Evolutionary conservation across 2,888 invertebrate species (phyloP), one percentile per base, ranked within the genome.

Genomic region (Trypoxylon attenuatum): DNA sequence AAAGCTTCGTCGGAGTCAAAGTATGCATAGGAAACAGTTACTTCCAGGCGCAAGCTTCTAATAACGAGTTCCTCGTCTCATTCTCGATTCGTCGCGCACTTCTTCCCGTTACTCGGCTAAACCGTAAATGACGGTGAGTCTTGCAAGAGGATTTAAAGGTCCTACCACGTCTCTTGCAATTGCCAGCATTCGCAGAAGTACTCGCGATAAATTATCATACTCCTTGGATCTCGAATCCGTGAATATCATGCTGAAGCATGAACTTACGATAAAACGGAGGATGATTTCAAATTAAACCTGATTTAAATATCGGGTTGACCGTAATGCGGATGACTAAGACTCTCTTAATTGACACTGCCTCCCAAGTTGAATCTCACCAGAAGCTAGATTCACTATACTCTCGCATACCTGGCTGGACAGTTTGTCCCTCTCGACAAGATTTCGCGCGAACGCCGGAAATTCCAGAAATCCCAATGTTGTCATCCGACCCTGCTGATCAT

Each of bases 1-100:
- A 66, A 42, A 62, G 21, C 53, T 16, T 57, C 15, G 10, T 5
- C 4, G 21, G 0, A 46, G n/a, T n/a, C n/a, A 55, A 42, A 46
- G 46, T 43, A 47, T 25, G 22, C 2, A 18, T 8, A 6, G 25
- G 23, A 27, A 33, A 23, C 15, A 46, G 56, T 56, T 60, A 51
- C 60, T 53, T 49, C 53, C n/a, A 58, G 57, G 65, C 52, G 42
- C 29, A 38, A 45, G 51, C 61, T 54, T 67, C 68, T 69, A 73
- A 75, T 71, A 73, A 76, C 67, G 68, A 65, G 67, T 69, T 55
- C 50, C 76, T 73, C 74, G 69, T 68, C 69, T 77, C 73, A 77
- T 80, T 79, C 75, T 42, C 61, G 67, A 76, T 79, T 79, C 79
- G 71, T 63, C 69, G 62, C 77, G 71, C 75, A 74, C 69, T 69